phyloP scores from a whole-genome alignment of 2,888 invertebrate species.

The Cerceris ruficornis region DNA sequence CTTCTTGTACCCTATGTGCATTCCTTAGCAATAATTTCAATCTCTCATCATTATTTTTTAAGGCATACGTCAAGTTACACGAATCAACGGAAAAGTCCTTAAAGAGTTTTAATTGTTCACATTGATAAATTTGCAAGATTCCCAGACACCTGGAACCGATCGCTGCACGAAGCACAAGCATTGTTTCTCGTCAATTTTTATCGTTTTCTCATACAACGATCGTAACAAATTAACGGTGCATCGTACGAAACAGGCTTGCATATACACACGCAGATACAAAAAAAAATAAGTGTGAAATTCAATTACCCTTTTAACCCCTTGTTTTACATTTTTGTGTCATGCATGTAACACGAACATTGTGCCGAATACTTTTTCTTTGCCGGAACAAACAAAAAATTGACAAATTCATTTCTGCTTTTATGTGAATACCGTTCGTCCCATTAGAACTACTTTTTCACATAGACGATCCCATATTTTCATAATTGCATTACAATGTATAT shows the following conservation, averaged over 20 bases:
- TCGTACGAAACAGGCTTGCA: slow-evolving; percentile 5
- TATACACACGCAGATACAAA: slow-evolving; percentile 1
- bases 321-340: too few species aligned
- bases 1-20: slow-evolving; percentile 52
- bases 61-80: slow-evolving; percentile 50
- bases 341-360: too few species aligned
- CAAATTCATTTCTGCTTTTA: too few species aligned
- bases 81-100: slow-evolving; percentile 22
- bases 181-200: background rate
- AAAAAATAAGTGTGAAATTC: slow-evolving; percentile 12
- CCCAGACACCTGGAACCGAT: background rate
- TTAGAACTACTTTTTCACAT: too few species aligned
- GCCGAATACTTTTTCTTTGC: too few species aligned
- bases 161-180: slow-evolving; percentile 15
- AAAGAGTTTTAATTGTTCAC: slow-evolving; percentile 14
- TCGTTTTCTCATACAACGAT: background rate
- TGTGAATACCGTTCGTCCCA: too few species aligned
- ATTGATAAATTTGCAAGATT: background rate
- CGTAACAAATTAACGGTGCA: slow-evolving; percentile 17
- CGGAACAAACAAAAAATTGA: too few species aligned
- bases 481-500: too few species aligned
- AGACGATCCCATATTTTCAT: too few species aligned
- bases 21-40: slow-evolving; percentile 41
- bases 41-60: slow-evolving; percentile 44
- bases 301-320: slow-evolving; percentile 12